Evolutionary conservation across 2,797 vertebrate species (phyloP).

Genomic region (Glossophaga mutica): DNA sequence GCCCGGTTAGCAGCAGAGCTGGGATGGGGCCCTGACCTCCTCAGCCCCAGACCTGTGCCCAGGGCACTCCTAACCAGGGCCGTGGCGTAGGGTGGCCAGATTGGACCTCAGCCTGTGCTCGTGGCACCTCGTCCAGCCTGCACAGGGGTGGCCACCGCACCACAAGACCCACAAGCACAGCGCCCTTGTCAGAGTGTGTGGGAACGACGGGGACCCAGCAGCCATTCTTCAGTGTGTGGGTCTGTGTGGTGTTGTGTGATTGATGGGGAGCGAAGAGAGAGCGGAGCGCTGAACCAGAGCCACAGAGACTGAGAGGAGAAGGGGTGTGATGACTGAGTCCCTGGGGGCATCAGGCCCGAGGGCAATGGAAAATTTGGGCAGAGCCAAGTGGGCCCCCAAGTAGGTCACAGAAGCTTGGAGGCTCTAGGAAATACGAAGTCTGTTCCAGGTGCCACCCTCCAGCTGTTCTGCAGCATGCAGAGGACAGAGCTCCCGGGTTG

Average conservation of each 20-base stretch:
- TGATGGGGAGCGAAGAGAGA: neutral
- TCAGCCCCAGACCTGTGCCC: neutral
- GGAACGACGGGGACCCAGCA: neutral
- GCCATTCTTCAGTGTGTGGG: neutral
- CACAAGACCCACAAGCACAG: neutral
- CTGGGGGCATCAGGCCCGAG: neutral
- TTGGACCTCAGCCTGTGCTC: neutral
- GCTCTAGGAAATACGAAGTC: neutral
- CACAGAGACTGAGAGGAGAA: neutral
- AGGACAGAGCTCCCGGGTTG: too few species aligned
- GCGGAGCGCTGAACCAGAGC: neutral
- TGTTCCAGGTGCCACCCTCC: neutral
- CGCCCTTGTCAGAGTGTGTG: neutral
- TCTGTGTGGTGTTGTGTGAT: neutral
- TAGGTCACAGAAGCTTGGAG: neutral
- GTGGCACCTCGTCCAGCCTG: neutral
- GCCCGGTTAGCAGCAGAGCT: neutral
- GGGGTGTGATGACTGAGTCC: too few species aligned
- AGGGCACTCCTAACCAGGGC: neutral
- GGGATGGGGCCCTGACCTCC: neutral
- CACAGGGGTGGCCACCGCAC: neutral
- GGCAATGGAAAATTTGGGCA: neutral
- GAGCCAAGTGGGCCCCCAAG: neutral
- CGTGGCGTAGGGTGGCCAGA: neutral
- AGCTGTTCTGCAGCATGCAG: neutral